Conservation (phyloP, 2,888 invertebrate species). For the Meta bourneti region DNA sequence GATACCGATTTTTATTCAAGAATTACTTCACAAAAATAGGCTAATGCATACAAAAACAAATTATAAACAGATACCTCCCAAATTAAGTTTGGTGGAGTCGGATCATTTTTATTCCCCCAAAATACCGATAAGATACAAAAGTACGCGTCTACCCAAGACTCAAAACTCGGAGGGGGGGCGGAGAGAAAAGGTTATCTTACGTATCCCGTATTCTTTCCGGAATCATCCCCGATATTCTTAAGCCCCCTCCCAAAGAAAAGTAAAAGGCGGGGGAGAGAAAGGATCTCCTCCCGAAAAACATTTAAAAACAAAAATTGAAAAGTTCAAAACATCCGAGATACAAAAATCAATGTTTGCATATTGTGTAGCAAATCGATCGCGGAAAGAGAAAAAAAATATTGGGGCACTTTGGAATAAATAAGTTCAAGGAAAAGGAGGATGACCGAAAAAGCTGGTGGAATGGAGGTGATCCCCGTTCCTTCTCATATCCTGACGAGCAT, state of each 20-base stretch:
- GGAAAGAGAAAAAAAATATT: constrained; percentile 15
- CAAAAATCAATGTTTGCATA: constrained; percentile 75
- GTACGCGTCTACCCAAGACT: too few relatives aligned
- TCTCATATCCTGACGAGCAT: constrained; percentile 28
- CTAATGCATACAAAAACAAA: too few relatives aligned
- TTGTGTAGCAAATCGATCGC: constrained; percentile 45
- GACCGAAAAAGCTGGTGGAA: constrained; percentile 38
- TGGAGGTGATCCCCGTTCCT: constrained; percentile 47
- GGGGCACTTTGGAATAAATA: constrained; percentile 61
- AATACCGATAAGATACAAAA: too few relatives aligned
- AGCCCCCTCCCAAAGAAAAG: not conserved
- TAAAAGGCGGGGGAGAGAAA: too few relatives aligned
- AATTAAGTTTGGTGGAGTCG: too few relatives aligned
- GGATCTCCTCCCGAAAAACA: constrained; percentile 5
- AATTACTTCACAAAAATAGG: too few relatives aligned
- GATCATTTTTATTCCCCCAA: too few relatives aligned
- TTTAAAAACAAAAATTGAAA: constrained; percentile 13
- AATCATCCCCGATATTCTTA: not conserved
- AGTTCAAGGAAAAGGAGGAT: constrained; percentile 30
- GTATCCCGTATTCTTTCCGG: too few relatives aligned
- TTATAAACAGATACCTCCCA: too few relatives aligned
- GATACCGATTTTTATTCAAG: too few relatives aligned
- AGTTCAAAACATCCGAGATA: constrained; percentile 23
- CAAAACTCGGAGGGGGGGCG: too few relatives aligned
- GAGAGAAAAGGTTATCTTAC: too few relatives aligned